A percentile compares a stretch with the other conserved stretches of the same genome.
Conservation (phyloP, 2,888 invertebrate species). For the Agonopterix heracliana region DNA sequence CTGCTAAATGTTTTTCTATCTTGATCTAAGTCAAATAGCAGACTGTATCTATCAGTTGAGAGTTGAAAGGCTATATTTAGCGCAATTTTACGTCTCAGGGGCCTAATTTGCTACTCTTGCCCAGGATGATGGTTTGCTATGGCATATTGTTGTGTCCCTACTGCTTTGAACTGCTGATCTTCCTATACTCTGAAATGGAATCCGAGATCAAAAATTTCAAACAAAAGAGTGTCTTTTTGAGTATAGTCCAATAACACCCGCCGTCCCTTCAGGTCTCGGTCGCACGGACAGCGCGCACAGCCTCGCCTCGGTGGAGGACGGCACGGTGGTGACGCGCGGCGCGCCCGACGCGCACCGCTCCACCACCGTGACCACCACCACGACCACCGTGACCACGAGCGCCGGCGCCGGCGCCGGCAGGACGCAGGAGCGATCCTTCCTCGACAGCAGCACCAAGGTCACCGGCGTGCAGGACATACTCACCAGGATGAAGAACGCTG, state of each 20-base stretch:
- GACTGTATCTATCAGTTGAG: too few relatives aligned
- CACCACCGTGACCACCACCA: constrained; percentile 9
- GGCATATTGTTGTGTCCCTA: too few relatives aligned
- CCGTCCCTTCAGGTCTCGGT: constrained; percentile 31
- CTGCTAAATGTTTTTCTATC: too few relatives aligned
- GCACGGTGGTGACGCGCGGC: constrained; percentile 26
- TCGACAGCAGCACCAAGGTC: constrained; percentile 82
- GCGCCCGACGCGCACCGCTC: background rate
- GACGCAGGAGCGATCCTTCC: constrained; percentile 75
- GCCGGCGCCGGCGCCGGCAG: constrained; percentile 18
- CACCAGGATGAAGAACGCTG: constrained; percentile 85
- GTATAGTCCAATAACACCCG: background rate
- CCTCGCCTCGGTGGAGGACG: constrained; percentile 52
- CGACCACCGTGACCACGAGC: constrained; percentile 8
- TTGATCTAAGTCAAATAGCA: too few relatives aligned
- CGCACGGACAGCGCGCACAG: constrained; percentile 65
- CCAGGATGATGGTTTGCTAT: too few relatives aligned
- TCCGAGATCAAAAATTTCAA: too few relatives aligned
- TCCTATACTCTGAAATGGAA: too few relatives aligned
- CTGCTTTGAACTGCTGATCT: too few relatives aligned
- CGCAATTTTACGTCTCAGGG: too few relatives aligned
- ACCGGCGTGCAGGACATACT: constrained; percentile 86
- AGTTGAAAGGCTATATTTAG: too few relatives aligned
- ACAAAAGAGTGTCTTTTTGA: too few relatives aligned
- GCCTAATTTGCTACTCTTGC: too few relatives aligned